Evolutionary conservation across 2,113 vertebrate genomes (phyloP).

Genomic region (Sapayoa aenigma): DNA sequence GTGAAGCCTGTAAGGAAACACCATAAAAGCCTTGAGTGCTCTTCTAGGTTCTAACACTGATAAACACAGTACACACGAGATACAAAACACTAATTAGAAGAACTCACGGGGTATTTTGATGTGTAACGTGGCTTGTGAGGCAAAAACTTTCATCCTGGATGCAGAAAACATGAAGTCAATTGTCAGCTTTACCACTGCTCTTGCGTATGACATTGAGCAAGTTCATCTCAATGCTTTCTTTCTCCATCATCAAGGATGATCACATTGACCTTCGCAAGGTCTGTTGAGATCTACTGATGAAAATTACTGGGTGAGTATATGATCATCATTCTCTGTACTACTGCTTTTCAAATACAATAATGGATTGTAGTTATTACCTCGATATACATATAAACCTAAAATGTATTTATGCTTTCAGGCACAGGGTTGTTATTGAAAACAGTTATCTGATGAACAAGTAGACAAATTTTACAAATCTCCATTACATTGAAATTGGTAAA

Average conservation of each 20-base stretch:
- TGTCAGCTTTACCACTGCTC: neutral
- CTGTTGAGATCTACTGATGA: neutral
- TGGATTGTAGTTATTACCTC: neutral
- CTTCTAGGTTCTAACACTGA: neutral
- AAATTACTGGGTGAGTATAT: neutral
- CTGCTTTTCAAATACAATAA: neutral
- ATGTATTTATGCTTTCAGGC: neutral
- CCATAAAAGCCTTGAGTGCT: neutral
- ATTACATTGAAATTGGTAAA: neutral
- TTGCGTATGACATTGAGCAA: neutral
- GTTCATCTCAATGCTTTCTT: neutral
- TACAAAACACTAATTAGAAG: neutral
- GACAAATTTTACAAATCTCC: neutral
- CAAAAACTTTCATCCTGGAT: neutral
- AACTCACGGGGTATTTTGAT: neutral
- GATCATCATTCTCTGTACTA: neutral
- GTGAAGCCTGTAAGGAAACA: neutral
- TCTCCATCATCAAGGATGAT: neutral
- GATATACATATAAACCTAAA: neutral
- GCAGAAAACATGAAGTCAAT: neutral
- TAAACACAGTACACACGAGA: neutral
- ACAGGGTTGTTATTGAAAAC: neutral
- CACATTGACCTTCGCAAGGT: neutral
- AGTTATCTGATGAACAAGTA: neutral
- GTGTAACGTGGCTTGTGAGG: accelerated